Conservation (phyloP, 2,797 vertebrate species). For the Manis javanica region DNA sequence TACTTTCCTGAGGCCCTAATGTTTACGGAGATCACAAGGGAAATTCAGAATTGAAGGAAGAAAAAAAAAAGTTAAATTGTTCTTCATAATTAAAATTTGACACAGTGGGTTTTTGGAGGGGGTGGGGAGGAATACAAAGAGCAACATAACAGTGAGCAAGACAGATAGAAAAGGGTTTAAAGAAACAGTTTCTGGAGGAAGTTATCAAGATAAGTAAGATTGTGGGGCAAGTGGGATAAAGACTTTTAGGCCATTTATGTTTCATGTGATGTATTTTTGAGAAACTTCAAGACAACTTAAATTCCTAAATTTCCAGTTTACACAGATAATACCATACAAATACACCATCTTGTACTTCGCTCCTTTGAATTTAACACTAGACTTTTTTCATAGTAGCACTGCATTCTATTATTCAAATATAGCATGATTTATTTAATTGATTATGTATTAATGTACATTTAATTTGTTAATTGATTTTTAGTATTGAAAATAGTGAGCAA, state of each 20-base stretch:
- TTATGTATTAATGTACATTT: background rate
- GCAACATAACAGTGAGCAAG: background rate
- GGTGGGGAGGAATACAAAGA: background rate
- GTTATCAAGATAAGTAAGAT: background rate
- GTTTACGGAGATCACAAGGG: background rate
- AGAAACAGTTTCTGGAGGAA: background rate
- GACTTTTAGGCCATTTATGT: background rate
- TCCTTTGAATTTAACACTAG: background rate
- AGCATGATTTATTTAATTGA: background rate
- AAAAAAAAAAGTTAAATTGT: background rate
- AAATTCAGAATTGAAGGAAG: background rate
- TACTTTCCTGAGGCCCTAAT: background rate
- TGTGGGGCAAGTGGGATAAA: background rate
- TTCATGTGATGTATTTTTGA: background rate
- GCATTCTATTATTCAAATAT: background rate
- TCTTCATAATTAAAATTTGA: constrained; percentile 1
- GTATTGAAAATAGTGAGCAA: background rate
- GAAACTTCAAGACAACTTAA: background rate
- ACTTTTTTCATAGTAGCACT: background rate
- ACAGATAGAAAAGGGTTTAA: background rate
- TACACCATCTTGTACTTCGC: background rate
- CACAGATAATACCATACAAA: background rate
- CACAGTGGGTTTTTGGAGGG: background rate
- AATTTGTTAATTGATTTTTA: background rate
- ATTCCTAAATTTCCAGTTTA: background rate